Conservation (phyloP, 2,797 vertebrate genomes). For the Ispidina picta region DNA sequence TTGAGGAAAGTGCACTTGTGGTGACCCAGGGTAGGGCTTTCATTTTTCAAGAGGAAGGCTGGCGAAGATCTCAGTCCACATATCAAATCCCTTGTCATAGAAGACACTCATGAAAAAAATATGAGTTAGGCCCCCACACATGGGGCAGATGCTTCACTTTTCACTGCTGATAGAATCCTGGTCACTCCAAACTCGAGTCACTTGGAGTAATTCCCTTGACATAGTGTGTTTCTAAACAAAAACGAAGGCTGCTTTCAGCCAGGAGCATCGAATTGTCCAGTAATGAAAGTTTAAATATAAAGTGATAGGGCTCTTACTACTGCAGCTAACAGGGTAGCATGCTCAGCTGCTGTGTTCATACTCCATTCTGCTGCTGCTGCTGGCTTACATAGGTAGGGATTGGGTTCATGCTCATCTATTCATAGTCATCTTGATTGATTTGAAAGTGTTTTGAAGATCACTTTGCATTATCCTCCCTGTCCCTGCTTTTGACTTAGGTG, state of each 20-base stretch:
- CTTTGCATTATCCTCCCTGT: neutral
- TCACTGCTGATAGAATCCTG: conserved; percentile 17
- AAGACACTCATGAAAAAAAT: conserved; percentile 11
- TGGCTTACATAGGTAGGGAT: neutral
- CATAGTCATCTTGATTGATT: neutral
- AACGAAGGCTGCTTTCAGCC: conserved; percentile 1
- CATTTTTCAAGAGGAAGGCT: neutral
- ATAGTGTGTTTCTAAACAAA: conserved; percentile 19
- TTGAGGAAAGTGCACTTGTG: neutral
- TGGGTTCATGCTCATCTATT: neutral
- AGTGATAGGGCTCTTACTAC: neutral
- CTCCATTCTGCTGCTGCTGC: neutral
- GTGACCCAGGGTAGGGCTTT: neutral
- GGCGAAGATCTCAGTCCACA: neutral
- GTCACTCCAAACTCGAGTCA: neutral
- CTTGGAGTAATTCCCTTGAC: conserved; percentile 1
- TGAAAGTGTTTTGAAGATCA: neutral
- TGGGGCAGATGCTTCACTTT: conserved; percentile 31
- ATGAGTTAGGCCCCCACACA: neutral
- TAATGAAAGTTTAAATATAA: neutral
- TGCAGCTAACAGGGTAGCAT: neutral
- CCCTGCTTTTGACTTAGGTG: neutral
- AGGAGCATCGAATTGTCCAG: neutral
- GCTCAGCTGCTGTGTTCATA: neutral
- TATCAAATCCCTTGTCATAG: neutral